phyloP scores from a whole-genome alignment of 2,797 vertebrate genomes.

The Amblyraja radiata region DNA sequence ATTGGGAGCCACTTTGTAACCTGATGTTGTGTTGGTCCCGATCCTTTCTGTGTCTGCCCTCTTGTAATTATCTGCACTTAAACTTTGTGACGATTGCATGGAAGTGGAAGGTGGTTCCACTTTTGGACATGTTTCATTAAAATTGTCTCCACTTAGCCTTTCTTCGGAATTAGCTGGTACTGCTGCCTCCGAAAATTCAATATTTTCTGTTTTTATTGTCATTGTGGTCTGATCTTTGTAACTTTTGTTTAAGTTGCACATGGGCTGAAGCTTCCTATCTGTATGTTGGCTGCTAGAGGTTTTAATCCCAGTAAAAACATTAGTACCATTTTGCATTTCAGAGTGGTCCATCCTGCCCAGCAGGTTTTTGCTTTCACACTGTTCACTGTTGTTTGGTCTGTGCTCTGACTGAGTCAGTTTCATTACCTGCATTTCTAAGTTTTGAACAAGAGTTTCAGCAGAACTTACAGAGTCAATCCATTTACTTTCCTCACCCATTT shows the following conservation, averaged over 20 bases:
- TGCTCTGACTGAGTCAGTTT: constrained; percentile 11
- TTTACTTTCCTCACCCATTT: constrained; percentile 13
- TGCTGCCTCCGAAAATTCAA: neutral
- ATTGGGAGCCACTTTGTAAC: neutral
- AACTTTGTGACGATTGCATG: neutral
- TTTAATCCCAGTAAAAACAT: neutral
- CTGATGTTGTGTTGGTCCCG: neutral
- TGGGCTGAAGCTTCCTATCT: neutral
- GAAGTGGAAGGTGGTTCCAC: neutral
- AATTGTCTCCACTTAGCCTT: neutral
- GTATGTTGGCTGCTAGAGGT: neutral
- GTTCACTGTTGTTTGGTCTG: neutral
- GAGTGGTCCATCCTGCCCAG: constrained; percentile 4
- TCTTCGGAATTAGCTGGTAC: neutral
- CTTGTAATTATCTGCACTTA: neutral
- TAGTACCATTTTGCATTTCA: constrained; percentile 21
- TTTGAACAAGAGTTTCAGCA: constrained; percentile 29
- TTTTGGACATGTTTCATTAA: neutral
- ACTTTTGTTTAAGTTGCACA: neutral
- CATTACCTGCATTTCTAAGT: neutral
- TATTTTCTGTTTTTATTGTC: constrained; percentile 11
- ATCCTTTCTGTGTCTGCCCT: neutral
- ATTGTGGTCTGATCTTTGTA: constrained; percentile 30
- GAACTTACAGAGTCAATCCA: neutral
- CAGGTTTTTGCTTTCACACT: neutral